Evolutionary conservation across 2,797 vertebrate genomes (phyloP), one percentile per base, ranked within the genome.

Genomic region (Loriculus beryllinus): DNA sequence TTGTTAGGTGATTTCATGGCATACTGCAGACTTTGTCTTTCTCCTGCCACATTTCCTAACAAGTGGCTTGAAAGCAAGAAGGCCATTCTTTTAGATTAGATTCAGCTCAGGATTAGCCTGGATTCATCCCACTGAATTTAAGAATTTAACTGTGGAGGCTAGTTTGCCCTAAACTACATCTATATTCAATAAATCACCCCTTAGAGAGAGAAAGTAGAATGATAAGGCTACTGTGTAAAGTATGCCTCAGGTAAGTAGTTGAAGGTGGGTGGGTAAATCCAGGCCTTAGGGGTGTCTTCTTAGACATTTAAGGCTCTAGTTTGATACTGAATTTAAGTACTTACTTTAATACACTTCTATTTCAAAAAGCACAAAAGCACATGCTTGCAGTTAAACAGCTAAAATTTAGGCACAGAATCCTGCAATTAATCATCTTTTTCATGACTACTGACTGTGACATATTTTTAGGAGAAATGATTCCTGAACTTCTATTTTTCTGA

Each of bases 401-500:
- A 60, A 39, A 90, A 74, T 1, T 70, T 76, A 93, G 71, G 35
- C 52, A 85, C 23, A 68, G 29, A 90, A 52, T 54, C 45, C 49
- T 87, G 52, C 40, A 62, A 78, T 80, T 92, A 93, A 89, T 93
- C 6, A 87, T 62, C 33, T 68, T 90, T 92, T 93, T 71, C 64
- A 54, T 60, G 75, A 69, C 56, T 82, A 68, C 52, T 16, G 35
- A 84, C 14, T 68, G 33, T 64, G 62, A 54, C 43, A 68, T 77
- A 71, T 48, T 91, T 90, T 86, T 84, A 86, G 84, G 43, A 86
- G n/a, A 86, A 88, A 72, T 72, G 10, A 29, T 29, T 92, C 59
- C 42, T 80, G 39, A 40, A 59, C 14, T 79, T 86, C 52, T 90
- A 37, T 91, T 92, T 88, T 91, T 87, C 78, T 87, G 75, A 68